Conservation (phyloP, 2,113 vertebrate genomes). For the Eudyptes chrysolophus region DNA sequence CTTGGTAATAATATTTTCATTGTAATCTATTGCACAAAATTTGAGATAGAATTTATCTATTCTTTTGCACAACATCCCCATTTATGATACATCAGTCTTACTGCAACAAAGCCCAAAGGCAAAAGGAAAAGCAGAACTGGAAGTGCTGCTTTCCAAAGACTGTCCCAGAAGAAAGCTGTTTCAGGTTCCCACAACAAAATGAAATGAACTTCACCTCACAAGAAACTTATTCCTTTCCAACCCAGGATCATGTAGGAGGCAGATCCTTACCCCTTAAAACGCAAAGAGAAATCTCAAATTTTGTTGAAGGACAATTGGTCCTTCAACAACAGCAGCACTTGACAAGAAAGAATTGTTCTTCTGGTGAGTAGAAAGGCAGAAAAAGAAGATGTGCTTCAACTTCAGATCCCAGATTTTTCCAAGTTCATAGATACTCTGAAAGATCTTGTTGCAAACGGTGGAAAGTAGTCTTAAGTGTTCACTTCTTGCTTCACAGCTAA, state of each 20-base stretch:
- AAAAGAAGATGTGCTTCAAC: neutral
- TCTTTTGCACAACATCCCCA: neutral
- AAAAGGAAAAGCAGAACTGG: neutral
- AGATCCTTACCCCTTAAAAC: neutral
- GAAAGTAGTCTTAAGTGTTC: neutral
- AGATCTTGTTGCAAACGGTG: neutral
- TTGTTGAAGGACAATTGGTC: neutral
- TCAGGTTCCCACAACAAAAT: neutral
- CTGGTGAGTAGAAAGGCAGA: neutral
- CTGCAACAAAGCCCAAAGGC: neutral
- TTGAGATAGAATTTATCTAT: neutral
- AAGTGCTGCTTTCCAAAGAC: neutral
- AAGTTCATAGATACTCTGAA: neutral
- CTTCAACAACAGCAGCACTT: neutral
- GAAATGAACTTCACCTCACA: neutral
- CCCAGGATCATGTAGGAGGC: neutral
- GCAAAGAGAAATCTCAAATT: neutral
- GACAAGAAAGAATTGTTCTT: neutral
- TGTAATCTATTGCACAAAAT: neutral
- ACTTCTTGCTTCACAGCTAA: neutral
- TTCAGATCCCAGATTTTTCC: neutral
- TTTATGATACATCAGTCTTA: neutral
- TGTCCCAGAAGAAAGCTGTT: neutral
- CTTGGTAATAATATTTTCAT: neutral
- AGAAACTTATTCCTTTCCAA: neutral